These are phyloP conservation scores for Perdita meconis DNA, from an alignment of 2,888 invertebrate species.

Conservation along the genomic window DNA sequence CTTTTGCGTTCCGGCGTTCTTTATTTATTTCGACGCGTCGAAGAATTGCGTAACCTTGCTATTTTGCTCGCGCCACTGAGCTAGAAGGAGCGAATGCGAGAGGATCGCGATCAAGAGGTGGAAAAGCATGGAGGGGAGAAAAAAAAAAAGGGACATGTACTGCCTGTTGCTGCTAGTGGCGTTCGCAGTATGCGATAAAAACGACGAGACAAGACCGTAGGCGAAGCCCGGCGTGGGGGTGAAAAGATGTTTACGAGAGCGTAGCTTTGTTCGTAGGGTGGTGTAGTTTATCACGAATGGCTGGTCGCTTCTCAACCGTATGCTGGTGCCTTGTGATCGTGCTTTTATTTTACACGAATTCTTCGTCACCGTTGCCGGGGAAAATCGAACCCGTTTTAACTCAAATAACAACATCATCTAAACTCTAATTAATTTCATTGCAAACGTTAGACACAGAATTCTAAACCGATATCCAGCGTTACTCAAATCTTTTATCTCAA, in stretches of 20 bases:
- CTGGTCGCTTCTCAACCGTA: slow-evolving; percentile 19
- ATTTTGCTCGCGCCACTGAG: slow-evolving; percentile 32
- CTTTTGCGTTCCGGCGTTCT: background rate
- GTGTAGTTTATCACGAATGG: slow-evolving; percentile 68
- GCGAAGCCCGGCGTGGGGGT: slow-evolving; percentile 49
- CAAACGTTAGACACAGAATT: no score
- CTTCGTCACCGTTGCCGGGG: background rate
- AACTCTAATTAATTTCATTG: no score
- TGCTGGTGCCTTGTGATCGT: slow-evolving; percentile 22
- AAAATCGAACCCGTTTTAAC: no score
- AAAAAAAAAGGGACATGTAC: slow-evolving; percentile 66
- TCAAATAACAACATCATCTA: no score
- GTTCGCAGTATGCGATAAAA: slow-evolving; percentile 65
- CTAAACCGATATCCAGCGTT: no score
- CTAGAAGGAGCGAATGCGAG: slow-evolving; percentile 44
- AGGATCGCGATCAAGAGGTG: slow-evolving; percentile 54
- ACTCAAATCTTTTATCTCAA: no score
- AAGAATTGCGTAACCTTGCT: slow-evolving; percentile 24
- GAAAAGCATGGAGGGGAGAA: slow-evolving; percentile 20
- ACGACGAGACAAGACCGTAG: slow-evolving; percentile 62
- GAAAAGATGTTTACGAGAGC: slow-evolving; percentile 69
- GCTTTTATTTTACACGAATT: background rate
- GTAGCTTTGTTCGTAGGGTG: slow-evolving; percentile 66
- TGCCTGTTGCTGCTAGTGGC: slow-evolving; percentile 73
- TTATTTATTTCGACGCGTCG: slow-evolving; percentile 7